Percentiles rank a stretch among this genome's conserved stretches.
Evolutionary conservation across 1,140 invertebrate species (phyloP).

Genomic region (Acromyrmex heyeri): DNA sequence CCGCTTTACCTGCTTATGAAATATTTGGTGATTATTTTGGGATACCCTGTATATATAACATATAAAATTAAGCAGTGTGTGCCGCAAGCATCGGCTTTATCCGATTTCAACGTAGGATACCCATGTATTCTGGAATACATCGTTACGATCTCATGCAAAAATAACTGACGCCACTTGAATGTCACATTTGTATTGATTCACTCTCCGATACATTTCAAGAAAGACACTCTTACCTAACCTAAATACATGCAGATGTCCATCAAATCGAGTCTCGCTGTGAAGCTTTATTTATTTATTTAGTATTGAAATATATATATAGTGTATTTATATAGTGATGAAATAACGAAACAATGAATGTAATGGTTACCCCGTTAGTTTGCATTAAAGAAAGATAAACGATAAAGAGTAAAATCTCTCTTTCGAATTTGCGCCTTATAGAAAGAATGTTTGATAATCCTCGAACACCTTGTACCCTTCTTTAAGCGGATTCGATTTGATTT

Average conservation of each 20-base stretch:
- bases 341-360: neutral
- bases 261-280: neutral
- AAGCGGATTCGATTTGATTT: slow-evolving; percentile 32
- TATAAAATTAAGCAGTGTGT: slow-evolving; percentile 44
- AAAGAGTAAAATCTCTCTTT: neutral
- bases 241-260: slow-evolving; percentile 48
- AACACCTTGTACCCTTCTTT: neutral
- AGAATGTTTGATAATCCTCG: neutral
- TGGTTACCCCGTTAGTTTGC: neutral
- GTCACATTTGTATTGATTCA: slow-evolving; percentile 52
- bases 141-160: slow-evolving; percentile 39
- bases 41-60: no score
- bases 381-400: neutral
- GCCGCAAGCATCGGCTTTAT: slow-evolving; percentile 26
- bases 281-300: neutral
- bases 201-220: slow-evolving; percentile 12
- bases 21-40: no score
- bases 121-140: slow-evolving; percentile 21
- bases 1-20: no score
- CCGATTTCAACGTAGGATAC: neutral
- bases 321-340: neutral
- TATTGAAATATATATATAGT: no score
- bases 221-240: slow-evolving; percentile 30
- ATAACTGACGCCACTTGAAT: slow-evolving; percentile 43
- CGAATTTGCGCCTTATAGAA: neutral